phyloP scores from a whole-genome alignment of 1,140 invertebrate genomes.

The Portunus trituberculatus region DNA sequence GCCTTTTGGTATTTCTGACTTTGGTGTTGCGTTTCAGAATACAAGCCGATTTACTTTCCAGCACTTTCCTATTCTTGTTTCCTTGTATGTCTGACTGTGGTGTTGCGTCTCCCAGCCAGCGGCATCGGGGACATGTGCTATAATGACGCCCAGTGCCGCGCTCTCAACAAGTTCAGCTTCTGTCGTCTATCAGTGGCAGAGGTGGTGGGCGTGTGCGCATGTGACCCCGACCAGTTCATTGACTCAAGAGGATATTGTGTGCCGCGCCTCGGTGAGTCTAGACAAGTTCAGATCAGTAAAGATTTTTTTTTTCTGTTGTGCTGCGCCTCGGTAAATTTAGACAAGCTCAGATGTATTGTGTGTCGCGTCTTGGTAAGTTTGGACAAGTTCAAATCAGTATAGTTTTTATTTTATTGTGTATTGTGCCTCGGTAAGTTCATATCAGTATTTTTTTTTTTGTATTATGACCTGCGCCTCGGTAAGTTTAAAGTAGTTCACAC shows the following conservation, averaged over 20 bases:
- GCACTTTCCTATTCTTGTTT: too few species aligned
- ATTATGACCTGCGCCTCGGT: conserved; percentile 60
- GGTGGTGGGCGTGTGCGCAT: conserved; percentile 68
- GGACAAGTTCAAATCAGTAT: too few species aligned
- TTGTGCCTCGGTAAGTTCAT: too few species aligned
- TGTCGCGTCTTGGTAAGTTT: too few species aligned
- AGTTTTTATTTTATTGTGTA: too few species aligned
- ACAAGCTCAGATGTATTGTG: too few species aligned
- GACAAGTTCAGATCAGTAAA: neutral
- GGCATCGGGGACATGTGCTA: conserved; percentile 64
- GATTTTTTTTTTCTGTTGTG: neutral
- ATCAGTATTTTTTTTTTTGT: too few species aligned
- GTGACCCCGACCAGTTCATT: conserved; percentile 72
- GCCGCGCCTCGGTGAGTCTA: conserved; percentile 59
- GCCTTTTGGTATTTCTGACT: too few species aligned
- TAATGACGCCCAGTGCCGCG: conserved; percentile 70
- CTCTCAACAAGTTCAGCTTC: conserved; percentile 72
- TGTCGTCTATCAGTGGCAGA: conserved; percentile 56
- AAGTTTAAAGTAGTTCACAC: neutral
- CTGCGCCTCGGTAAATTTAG: too few species aligned
- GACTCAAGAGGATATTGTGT: conserved; percentile 51
- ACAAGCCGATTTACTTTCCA: too few species aligned
- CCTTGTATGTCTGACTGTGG: neutral
- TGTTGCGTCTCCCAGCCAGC: conserved; percentile 35
- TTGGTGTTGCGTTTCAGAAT: too few species aligned